A percentile compares a stretch with the other conserved stretches of the same genome.
These are phyloP conservation scores for Drosophila trichaetosa DNA, from an alignment of 2,888 invertebrate species.

Conservation along the genomic window DNA sequence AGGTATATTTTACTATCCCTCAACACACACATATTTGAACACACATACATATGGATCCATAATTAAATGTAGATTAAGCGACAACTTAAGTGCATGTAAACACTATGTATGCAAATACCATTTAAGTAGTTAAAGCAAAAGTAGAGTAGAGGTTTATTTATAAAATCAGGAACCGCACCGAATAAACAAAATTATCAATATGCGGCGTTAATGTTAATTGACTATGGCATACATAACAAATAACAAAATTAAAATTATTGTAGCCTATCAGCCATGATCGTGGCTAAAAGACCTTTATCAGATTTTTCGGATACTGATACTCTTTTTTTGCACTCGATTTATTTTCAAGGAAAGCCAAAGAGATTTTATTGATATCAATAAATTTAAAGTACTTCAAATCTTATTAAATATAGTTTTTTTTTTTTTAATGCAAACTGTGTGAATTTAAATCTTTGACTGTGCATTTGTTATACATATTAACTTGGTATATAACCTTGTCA, in stretches of 20 bases:
- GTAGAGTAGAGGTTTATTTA: background rate
- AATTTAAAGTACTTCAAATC: background rate
- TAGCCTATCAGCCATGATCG: background rate
- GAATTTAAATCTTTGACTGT: slow-evolving; percentile 14
- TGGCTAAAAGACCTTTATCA: background rate
- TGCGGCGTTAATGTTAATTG: background rate
- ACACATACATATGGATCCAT: background rate
- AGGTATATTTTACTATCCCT: background rate
- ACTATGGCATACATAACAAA: background rate
- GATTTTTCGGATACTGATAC: background rate
- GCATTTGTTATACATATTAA: slow-evolving; percentile 5
- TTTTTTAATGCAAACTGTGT: background rate
- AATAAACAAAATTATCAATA: background rate
- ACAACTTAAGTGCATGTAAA: background rate
- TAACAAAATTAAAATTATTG: background rate
- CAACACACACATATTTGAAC: background rate
- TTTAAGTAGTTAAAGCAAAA: background rate
- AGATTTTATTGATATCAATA: slow-evolving; percentile 1
- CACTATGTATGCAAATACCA: background rate
- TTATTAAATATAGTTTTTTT: background rate
- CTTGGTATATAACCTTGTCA: background rate
- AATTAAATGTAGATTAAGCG: background rate
- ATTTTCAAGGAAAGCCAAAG: background rate
- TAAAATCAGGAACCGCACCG: background rate
- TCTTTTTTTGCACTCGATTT: background rate